Base-by-base conservation (phyloP, 2,888 invertebrate genomes). In the Eulithis prunata region DNA sequence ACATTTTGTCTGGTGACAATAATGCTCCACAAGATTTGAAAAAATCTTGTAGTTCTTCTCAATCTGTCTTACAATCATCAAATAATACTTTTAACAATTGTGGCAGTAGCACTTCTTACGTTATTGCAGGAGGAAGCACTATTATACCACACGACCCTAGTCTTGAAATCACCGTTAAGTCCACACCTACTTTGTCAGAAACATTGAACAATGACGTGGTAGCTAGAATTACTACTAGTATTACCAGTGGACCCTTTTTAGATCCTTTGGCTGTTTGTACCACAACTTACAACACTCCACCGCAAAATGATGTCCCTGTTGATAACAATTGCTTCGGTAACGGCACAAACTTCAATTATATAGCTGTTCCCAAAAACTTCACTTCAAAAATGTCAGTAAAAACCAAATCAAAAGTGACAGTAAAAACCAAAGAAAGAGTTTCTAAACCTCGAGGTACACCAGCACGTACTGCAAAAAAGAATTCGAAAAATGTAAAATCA, bases 141-240 rank as follows among this genome's bases (percentile, higher is more conserved):
- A 21, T 62, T 5, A 62, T 63, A 46, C 21, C 52, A 14, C 62
- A 57, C 57, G 62, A 57, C 8, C 57, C 62, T 43, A 57, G 52
- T 53, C 38, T 57, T 53, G 57, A 63, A 62, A 62, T 62, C 10
- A 62, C 62, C 52, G 14, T 62, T 4, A 62, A 57, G 46, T 45
- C 62, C n/a, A 13, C 14, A 13, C n/a, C 36, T 7, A 10, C n/a
- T n/a, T 10, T 12, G 43, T 5, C 21, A 45, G 36, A 57, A 46
- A 36, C 49, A 13, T 3, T 13, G 8, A 36, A 28, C 3, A 45
- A 63, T 46, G 43, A 38, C n/a, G 38, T 51, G 5, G n/a, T 1
- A 13, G 12, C 4, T 36, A 62, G 8, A 56, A 21, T 43, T 36
- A 36, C 43, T 4, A 38, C 28, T 47, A 56, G 51, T 51, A 11